A percentile compares a stretch with the other conserved stretches of the same genome.
Evolutionary conservation across 2,888 invertebrate genomes (phyloP).

Genomic region (Cantharis flavilabris): DNA sequence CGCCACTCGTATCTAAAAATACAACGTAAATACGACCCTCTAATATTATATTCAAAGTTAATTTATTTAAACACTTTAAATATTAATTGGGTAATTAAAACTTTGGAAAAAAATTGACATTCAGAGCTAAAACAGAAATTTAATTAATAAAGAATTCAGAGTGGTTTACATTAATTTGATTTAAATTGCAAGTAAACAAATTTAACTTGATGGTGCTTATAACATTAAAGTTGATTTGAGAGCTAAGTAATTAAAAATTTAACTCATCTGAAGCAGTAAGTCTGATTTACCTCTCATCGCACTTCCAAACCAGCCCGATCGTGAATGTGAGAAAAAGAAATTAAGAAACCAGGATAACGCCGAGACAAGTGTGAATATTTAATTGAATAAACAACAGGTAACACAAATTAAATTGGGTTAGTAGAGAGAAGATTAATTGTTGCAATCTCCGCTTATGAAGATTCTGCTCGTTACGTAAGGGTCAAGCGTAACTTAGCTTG

Average conservation of each 20-base stretch:
- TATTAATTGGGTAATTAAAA: background rate
- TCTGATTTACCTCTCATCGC: background rate
- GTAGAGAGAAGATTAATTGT: background rate
- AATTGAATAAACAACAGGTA: background rate
- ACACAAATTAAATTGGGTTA: background rate
- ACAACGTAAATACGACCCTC: background rate
- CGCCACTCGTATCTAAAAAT: conserved; percentile 1
- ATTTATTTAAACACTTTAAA: background rate
- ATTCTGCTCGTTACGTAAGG: background rate
- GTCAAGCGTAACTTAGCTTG: background rate
- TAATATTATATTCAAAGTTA: background rate
- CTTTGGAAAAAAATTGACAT: background rate
- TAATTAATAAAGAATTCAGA: background rate
- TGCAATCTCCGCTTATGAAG: background rate
- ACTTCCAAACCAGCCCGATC: background rate
- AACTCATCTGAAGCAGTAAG: background rate
- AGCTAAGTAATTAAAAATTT: background rate
- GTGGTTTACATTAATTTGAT: background rate
- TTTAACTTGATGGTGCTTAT: background rate
- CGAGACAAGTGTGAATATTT: background rate
- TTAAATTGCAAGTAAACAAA: background rate
- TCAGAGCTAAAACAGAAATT: background rate
- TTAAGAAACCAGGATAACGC: background rate
- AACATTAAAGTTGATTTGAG: background rate
- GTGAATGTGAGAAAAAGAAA: background rate